These are phyloP conservation scores for Habroteleia sp. DNA, from an alignment of 2,888 invertebrate species.

Conservation along the genomic window DNA sequence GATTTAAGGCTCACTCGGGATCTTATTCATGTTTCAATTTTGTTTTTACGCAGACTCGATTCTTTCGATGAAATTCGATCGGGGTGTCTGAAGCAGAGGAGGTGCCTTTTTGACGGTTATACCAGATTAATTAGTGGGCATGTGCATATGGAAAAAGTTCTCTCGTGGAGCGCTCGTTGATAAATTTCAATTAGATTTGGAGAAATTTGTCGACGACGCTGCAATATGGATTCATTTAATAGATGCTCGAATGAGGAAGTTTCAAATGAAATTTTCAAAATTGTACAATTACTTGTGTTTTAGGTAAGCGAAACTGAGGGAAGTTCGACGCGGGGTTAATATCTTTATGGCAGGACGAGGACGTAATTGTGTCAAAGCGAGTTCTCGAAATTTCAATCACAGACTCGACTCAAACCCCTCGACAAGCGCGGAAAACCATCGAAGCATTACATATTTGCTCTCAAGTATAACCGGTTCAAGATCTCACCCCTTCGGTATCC, in stretches of 20 bases:
- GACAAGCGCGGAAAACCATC: constrained; percentile 76
- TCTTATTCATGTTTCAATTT: constrained; percentile 44
- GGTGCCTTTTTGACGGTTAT: too few species aligned
- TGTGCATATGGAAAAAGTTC: too few species aligned
- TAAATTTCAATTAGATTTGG: too few species aligned
- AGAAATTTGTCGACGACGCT: neutral
- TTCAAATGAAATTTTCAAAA: constrained; percentile 31
- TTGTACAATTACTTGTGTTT: constrained; percentile 47
- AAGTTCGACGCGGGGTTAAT: constrained; percentile 60
- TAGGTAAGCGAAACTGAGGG: constrained; percentile 40
- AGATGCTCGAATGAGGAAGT: constrained; percentile 7
- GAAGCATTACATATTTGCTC: constrained; percentile 81
- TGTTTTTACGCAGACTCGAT: constrained; percentile 25
- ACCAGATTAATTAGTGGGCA: neutral
- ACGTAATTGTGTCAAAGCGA: constrained; percentile 80
- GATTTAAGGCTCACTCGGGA: constrained; percentile 36
- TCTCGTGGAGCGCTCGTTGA: neutral
- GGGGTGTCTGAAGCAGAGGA: constrained; percentile 7
- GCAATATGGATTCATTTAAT: neutral
- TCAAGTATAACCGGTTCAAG: constrained; percentile 78
- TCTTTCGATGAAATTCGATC: constrained; percentile 38
- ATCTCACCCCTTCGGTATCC: constrained; percentile 67
- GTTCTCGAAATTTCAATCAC: constrained; percentile 80
- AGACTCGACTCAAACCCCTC: constrained; percentile 66
- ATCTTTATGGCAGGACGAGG: constrained; percentile 70